These are phyloP conservation scores for Luehdorfia chinensis DNA, from an alignment of 1,140 invertebrate species.

Conservation along the genomic window DNA sequence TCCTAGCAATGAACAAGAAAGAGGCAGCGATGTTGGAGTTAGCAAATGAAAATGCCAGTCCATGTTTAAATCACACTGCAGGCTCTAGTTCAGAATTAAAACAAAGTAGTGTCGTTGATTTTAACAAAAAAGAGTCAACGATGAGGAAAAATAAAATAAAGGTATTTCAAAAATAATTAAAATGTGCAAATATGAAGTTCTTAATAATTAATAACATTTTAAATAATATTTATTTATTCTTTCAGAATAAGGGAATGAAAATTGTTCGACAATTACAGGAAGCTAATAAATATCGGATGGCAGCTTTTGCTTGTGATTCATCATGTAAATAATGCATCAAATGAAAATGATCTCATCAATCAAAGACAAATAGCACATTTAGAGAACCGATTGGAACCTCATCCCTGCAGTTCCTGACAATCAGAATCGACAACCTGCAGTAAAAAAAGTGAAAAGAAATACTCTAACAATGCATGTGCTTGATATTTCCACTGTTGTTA, in stretches of 20 bases:
- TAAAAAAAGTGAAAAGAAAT: constrained; percentile 77
- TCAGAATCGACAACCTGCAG: constrained; percentile 48
- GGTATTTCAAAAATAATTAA: constrained; percentile 25
- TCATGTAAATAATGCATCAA: constrained; percentile 47
- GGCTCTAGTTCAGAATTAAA: constrained; percentile 42
- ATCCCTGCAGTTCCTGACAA: constrained; percentile 35
- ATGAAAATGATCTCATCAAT: constrained; percentile 67
- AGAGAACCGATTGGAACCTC: constrained; percentile 57
- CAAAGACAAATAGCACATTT: constrained; percentile 68
- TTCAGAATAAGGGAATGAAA: constrained; percentile 72
- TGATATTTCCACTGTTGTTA: constrained; percentile 87
- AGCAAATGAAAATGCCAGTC: constrained; percentile 39
- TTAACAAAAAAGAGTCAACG: constrained; percentile 47
- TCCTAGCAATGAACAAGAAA: constrained; percentile 53
- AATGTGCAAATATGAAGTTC: too few relatives aligned
- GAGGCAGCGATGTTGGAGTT: constrained; percentile 24
- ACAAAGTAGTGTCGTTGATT: constrained; percentile 38
- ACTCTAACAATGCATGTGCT: constrained; percentile 90
- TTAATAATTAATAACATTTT: constrained; percentile 14
- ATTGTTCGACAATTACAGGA: constrained; percentile 72
- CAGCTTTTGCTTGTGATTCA: constrained; percentile 79
- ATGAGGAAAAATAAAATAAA: constrained; percentile 63
- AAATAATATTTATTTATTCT: constrained; percentile 26
- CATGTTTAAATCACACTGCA: constrained; percentile 29
- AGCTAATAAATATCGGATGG: constrained; percentile 78